Percentiles rank a stretch among this genome's conserved stretches.
phyloP scores from a whole-genome alignment of 2,113 vertebrate species.

The Pardalotus punctatus region DNA sequence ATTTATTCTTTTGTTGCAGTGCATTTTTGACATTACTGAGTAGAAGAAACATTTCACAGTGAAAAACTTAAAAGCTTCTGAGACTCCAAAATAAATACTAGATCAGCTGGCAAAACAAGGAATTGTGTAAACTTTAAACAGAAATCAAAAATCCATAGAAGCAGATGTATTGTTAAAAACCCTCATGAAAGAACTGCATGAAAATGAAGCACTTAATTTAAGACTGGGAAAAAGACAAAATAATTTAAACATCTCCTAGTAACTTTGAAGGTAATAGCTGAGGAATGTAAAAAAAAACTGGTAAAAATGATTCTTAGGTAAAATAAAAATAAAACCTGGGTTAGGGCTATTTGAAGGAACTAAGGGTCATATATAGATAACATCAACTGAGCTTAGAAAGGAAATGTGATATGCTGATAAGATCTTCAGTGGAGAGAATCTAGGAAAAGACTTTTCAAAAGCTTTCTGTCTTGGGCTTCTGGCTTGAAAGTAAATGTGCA shows the following conservation, averaged over 20 bases:
- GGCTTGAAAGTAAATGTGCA: background rate
- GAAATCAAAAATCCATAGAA: background rate
- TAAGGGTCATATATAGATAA: background rate
- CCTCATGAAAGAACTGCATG: background rate
- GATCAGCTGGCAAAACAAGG: background rate
- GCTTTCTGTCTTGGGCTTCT: background rate
- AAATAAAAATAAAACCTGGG: background rate
- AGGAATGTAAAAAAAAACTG: background rate
- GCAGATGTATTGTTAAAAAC: background rate
- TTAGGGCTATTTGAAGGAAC: background rate
- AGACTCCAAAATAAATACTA: background rate
- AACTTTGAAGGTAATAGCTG: background rate
- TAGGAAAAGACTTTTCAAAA: background rate
- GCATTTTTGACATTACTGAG: background rate
- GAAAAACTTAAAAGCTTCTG: background rate
- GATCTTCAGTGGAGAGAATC: background rate
- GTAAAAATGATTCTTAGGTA: background rate
- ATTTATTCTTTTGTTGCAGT: background rate
- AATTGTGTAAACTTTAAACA: background rate
- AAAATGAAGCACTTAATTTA: background rate
- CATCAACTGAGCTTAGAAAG: background rate
- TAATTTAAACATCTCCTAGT: background rate
- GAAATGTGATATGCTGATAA: background rate
- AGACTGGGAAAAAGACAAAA: background rate
- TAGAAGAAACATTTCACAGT: background rate